Conservation (phyloP, 2,888 invertebrate species). For the Eupithecia abbreviata region DNA sequence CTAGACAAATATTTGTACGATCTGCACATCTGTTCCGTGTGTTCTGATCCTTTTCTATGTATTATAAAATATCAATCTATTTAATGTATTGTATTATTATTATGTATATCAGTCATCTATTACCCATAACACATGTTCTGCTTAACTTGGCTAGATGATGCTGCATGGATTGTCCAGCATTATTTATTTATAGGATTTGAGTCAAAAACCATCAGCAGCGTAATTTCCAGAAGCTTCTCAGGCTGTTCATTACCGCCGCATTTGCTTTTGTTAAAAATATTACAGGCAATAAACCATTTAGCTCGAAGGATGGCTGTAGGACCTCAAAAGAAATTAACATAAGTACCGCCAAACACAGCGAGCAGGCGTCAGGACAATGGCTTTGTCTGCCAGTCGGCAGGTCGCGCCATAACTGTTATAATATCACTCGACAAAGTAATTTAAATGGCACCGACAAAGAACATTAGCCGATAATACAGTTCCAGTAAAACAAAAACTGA, state of each 20-base stretch:
- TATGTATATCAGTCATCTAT: too few species aligned
- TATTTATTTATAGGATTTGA: neutral
- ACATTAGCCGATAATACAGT: conserved; percentile 48
- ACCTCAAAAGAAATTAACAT: conserved; percentile 80
- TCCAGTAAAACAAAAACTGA: conserved; percentile 46
- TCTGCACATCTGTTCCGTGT: too few species aligned
- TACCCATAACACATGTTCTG: too few species aligned
- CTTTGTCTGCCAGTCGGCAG: conserved; percentile 76
- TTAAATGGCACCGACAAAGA: conserved; percentile 63
- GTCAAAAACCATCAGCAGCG: neutral
- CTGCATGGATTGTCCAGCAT: too few species aligned
- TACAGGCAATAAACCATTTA: conserved; percentile 67
- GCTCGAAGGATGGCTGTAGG: conserved; percentile 65
- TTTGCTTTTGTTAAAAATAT: conserved; percentile 61
- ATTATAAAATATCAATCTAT: too few species aligned
- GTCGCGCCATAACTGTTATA: conserved; percentile 69
- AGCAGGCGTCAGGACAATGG: conserved; percentile 71
- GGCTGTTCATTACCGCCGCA: conserved; percentile 45
- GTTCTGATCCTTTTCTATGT: too few species aligned
- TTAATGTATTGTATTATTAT: too few species aligned
- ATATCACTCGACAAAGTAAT: conserved; percentile 64
- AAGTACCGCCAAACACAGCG: conserved; percentile 73
- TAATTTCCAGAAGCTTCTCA: conserved; percentile 26
- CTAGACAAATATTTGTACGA: too few species aligned
- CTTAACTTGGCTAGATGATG: too few species aligned